These are phyloP conservation scores for Carduelis carduelis DNA, from an alignment of 2,797 vertebrate species.

Conservation along the genomic window DNA sequence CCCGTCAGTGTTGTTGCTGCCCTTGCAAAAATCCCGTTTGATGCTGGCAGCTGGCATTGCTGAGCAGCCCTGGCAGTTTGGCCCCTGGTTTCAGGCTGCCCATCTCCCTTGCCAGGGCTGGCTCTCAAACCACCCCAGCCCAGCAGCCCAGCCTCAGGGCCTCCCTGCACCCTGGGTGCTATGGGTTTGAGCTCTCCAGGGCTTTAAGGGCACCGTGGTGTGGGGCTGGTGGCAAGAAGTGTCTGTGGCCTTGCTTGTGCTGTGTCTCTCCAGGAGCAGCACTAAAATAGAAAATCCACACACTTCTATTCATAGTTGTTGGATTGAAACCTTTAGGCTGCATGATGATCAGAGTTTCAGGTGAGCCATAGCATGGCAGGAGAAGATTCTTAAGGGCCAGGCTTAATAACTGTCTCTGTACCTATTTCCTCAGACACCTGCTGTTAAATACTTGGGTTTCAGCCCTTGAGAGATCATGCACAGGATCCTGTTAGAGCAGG, in stretches of 20 bases:
- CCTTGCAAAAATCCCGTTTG: fast-evolving
- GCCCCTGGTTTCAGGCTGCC: neutral
- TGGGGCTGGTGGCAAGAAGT: neutral
- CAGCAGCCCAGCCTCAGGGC: neutral
- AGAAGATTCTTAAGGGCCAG: neutral
- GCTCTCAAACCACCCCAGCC: fast-evolving
- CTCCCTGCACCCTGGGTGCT: neutral
- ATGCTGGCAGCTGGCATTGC: fast-evolving
- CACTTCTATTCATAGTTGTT: neutral
- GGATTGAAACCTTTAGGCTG: neutral
- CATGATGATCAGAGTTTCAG: neutral
- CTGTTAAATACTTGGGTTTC: neutral
- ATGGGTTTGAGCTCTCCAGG: fast-evolving
- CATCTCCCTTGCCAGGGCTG: neutral
- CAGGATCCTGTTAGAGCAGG: neutral
- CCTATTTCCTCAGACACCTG: neutral
- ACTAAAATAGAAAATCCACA: neutral
- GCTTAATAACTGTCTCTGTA: neutral
- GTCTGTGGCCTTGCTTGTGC: neutral
- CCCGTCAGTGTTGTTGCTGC: neutral
- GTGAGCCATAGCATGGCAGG: neutral
- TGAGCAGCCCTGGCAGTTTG: neutral
- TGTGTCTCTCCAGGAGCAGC: neutral
- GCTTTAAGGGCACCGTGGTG: neutral
- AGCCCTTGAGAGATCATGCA: neutral